phyloP scores from a whole-genome alignment of 2,888 invertebrate species.

The Amiota mariae region DNA sequence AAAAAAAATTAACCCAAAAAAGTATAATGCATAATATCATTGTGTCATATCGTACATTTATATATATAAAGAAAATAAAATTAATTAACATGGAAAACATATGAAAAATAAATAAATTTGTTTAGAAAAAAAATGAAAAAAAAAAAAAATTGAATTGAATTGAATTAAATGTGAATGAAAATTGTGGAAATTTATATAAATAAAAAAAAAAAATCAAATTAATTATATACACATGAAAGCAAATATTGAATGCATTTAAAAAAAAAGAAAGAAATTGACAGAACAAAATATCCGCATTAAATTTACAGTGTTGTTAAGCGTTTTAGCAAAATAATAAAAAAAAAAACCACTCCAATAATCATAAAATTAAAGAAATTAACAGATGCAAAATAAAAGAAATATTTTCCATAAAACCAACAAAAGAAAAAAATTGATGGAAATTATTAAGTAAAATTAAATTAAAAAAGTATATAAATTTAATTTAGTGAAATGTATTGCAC shows the following conservation, averaged over 20 bases:
- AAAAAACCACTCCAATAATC: background rate
- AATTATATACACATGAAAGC: constrained; percentile 48
- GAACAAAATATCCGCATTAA: constrained; percentile 35
- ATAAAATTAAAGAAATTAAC: too few species aligned
- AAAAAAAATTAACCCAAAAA: background rate
- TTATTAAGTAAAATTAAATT: constrained; percentile 38
- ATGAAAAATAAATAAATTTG: constrained; percentile 41
- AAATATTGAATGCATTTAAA: constrained; percentile 8
- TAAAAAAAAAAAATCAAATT: constrained; percentile 47
- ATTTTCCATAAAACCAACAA: too few species aligned
- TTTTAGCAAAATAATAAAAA: constrained; percentile 54
- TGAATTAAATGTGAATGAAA: background rate
- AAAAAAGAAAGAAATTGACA: constrained; percentile 41
- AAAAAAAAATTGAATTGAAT: constrained; percentile 13
- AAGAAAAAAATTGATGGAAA: too few species aligned
- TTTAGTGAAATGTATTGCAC: constrained; percentile 68
- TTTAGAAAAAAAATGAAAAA: constrained; percentile 23
- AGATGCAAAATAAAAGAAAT: too few species aligned
- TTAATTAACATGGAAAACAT: constrained; percentile 24
- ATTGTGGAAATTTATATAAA: constrained; percentile 44
- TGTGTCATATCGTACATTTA: constrained; percentile 74
- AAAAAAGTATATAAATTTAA: constrained; percentile 42
- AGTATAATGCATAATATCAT: constrained; percentile 59
- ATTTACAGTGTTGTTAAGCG: constrained; percentile 47
- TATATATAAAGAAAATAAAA: constrained; percentile 48